These are phyloP conservation scores for Callocephalon fimbriatum DNA, from an alignment of 2,113 vertebrate species.

Conservation along the genomic window DNA sequence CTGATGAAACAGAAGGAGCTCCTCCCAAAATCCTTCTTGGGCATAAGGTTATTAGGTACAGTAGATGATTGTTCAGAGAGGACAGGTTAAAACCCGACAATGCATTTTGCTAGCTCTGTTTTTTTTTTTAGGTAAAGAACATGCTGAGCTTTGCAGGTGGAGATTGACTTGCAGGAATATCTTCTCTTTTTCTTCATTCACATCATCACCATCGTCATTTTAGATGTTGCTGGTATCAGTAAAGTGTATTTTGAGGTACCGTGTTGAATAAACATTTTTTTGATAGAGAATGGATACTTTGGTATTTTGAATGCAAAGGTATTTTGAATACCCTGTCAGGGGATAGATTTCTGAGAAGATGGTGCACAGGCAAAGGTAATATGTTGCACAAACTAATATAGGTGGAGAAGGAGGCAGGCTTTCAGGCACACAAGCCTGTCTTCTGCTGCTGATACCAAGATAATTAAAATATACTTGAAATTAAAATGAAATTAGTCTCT, in stretches of 20 bases:
- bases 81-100: not conserved
- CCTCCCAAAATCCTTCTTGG: not conserved
- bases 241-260: not conserved
- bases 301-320: not conserved
- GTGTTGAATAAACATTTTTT: not conserved
- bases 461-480: not conserved
- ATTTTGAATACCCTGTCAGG: fast-evolving
- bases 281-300: not conserved
- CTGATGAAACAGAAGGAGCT: not conserved
- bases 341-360: not conserved
- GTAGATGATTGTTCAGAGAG: not conserved
- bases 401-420: not conserved
- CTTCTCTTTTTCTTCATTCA: not conserved
- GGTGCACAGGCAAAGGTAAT: not conserved
- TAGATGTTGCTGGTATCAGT: not conserved
- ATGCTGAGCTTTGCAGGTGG: not conserved
- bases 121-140: not conserved
- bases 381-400: fast-evolving
- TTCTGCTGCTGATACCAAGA: not conserved
- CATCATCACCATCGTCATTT: not conserved
- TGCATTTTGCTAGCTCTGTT: not conserved
- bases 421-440: not conserved
- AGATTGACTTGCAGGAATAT: not conserved
- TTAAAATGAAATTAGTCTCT: not conserved
- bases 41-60: not conserved